Evolutionary conservation across 2,797 vertebrate species (phyloP), one percentile per base, ranked within the genome.

Genomic region (Philypnodon macrostomus): DNA sequence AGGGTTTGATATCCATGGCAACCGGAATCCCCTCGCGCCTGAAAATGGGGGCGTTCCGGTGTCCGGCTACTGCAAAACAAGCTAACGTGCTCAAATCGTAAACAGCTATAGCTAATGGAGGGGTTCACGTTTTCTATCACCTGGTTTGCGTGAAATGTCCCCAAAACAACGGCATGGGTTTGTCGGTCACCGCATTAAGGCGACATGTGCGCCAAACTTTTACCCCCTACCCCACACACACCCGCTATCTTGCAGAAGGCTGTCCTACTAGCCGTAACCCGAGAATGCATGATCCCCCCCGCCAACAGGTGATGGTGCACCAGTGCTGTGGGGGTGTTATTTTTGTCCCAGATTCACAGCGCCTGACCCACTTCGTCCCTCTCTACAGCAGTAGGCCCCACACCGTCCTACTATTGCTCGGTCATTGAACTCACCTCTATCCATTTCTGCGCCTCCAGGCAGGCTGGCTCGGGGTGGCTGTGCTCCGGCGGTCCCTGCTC

Each of bases 401-500:
- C 7, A n/a, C n/a, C n/a, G 13, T 21, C 21, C 5, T 33, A 9
- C 30, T 8, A n/a, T n/a, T n/a, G 14, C 7, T n/a, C 14, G 29
- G 60, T 54, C 51, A 51, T 39, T 47, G 23, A 45, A 73, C 92
- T 89, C 70, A 97, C 95, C 94, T 98, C 93, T 51, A 98, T 96
- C 95, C 96, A 97, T 87, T 93, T 92, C 83, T 94, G 96, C 2
- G 96, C 95, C 84, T 96, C 95, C 50, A 73, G 89, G 58, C 92
- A 93, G 32, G 94, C 95, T 31, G 87, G 85, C 37, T 93, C 93
- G 0, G 91, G 79, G 36, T 70, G 87, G 61, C 70, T 88, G 1
- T 73, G 52, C 60, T 86, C 85, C 34, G 1, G 1, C 18, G 79
- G 55, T 17, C 89, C 90, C 33, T 63, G 35, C 40, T 84, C 79